Evolutionary conservation across 2,113 vertebrate species (phyloP).

Genomic region (Sphyrna mokarran): DNA sequence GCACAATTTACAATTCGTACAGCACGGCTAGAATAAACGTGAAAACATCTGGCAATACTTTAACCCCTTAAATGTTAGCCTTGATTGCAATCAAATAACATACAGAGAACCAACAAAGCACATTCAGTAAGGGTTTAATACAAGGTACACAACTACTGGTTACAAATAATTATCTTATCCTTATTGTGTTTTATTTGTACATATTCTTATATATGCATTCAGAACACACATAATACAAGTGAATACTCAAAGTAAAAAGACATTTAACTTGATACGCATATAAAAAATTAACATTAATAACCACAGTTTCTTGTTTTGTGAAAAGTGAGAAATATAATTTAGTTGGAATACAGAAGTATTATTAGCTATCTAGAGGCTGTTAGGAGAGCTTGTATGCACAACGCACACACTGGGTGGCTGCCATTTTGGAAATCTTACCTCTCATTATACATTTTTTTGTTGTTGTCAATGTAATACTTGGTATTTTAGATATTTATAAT

Average conservation of each 20-base stretch:
- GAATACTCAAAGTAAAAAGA: conserved; percentile 36
- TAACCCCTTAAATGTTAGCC: conserved; percentile 26
- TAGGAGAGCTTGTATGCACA: neutral
- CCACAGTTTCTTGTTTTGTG: conserved; percentile 31
- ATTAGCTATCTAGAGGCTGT: neutral
- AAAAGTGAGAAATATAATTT: conserved; percentile 32
- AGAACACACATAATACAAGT: conserved; percentile 31
- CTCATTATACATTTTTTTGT: neutral
- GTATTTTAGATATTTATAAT: conserved; percentile 1
- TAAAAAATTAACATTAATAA: conserved; percentile 36
- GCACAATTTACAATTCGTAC: conserved; percentile 21
- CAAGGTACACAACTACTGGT: conserved; percentile 30
- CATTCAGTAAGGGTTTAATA: conserved; percentile 29
- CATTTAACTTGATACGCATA: conserved; percentile 25
- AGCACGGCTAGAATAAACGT: conserved; percentile 26
- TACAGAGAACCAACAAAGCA: conserved; percentile 32
- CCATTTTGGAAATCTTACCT: conserved; percentile 14
- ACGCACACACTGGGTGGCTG: neutral
- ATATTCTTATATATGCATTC: conserved; percentile 36
- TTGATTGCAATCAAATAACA: conserved; percentile 35
- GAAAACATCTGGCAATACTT: conserved; percentile 28
- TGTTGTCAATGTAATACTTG: neutral
- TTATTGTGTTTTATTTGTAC: conserved; percentile 29
- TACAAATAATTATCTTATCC: conserved; percentile 35
- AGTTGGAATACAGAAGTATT: neutral